Conservation (phyloP, 2,113 vertebrate species). For the Brachypodius melanocephalos region DNA sequence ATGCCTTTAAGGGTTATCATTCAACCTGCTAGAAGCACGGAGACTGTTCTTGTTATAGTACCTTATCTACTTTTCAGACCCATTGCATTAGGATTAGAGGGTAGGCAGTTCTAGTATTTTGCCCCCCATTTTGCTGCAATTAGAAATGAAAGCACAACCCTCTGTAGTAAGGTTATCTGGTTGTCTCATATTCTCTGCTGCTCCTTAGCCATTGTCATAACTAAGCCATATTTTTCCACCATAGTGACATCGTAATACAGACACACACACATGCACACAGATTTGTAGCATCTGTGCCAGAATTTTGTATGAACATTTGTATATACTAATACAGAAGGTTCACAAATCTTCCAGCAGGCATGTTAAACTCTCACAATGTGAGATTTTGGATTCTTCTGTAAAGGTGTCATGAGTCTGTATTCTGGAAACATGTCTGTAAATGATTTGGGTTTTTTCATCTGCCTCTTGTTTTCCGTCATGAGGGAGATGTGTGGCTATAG, state of each 20-base stretch:
- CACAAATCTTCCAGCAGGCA: not conserved
- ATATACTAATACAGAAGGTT: not conserved
- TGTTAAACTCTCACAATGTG: not conserved
- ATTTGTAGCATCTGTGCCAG: conserved; percentile 12
- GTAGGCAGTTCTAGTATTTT: not conserved
- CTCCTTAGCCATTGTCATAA: not conserved
- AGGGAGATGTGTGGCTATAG: not conserved
- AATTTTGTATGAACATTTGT: not conserved
- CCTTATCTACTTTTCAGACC: conserved; percentile 6
- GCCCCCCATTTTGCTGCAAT: not conserved
- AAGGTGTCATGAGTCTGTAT: not conserved
- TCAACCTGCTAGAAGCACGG: not conserved
- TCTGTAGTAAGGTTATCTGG: not conserved
- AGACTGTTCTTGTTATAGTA: not conserved
- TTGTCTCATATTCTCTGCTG: not conserved
- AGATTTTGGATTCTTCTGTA: not conserved
- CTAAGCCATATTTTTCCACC: not conserved
- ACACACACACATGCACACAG: not conserved
- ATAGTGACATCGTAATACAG: not conserved
- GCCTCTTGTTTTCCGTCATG: not conserved
- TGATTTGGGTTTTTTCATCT: not conserved
- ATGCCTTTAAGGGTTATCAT: conserved; percentile 19
- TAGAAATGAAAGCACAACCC: conserved; percentile 22
- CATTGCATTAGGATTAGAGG: not conserved
- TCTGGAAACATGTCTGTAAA: not conserved